Base-by-base conservation (phyloP, 2,888 invertebrate genomes). In the Leucoma salicis region DNA sequence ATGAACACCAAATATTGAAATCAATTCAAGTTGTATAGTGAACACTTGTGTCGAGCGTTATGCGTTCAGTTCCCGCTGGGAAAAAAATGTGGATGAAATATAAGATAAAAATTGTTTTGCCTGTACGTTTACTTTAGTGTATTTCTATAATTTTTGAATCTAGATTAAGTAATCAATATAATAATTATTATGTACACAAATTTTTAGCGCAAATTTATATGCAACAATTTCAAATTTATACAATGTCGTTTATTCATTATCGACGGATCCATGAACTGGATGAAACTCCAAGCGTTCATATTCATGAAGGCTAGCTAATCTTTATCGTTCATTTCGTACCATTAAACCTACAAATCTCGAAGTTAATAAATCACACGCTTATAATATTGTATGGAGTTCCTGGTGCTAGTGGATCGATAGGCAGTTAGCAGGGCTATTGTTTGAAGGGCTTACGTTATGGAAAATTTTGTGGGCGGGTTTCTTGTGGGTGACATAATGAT, bases 261-360 rank as follows among this genome's bases (percentile, higher is more conserved):
- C 59, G 52, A 53, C 24, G 37, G 21, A 24, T 8, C 37, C 14
- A 4, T 43, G 15, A 39, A 35, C 39, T 34, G 52, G 51, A 66
- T 63, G 60, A 54, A 70, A 50, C 63, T 65, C 49, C 44, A 51
- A 49, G 53, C 64, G 61, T 78, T 66, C 74, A 73, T 75, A 74
- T 75, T 74, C 67, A 74, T 69, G 66, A 66, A 53, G 61, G 48
- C 52, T 70, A 69, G 48, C 52, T 70, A 69, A 66, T 64, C 68
- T 70, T 79, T 74, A 74, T 70, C 77, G 69, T 70, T 69, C 67
- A 74, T 74, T 76, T 74, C 75, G 61, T 70, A 50, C 74, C 80
- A 78, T 82, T 80, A 71, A 74, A 55, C 68, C 55, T 58, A 72
- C 62, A 63, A 70, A 66, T 61, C 54, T 57, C 43, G 55, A 61